Evolutionary conservation across 2,888 invertebrate genomes (phyloP).

Genomic region (Zootermopsis nevadensis): DNA sequence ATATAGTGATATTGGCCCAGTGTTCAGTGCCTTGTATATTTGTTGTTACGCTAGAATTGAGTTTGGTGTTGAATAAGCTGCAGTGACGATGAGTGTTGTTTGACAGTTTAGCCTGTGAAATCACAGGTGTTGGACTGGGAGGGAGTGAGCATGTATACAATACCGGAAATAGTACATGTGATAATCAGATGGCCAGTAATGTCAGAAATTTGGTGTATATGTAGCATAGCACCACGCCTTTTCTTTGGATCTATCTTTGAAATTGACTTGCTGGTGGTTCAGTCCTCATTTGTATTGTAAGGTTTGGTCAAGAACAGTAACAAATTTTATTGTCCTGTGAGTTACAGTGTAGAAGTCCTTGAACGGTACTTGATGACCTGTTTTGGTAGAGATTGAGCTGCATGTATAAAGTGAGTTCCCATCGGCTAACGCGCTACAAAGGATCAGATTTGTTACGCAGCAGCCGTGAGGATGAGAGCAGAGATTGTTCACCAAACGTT

Average conservation of each 20-base stretch:
- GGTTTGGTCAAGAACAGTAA: too few species aligned
- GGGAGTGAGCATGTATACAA: slow-evolving; percentile 2
- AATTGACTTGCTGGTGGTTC: neutral
- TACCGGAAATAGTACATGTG: slow-evolving; percentile 45
- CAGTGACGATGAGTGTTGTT: slow-evolving; percentile 12
- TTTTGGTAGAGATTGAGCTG: too few species aligned
- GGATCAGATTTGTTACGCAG: too few species aligned
- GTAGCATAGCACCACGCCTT: slow-evolving; percentile 26
- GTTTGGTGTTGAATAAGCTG: neutral
- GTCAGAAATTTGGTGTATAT: neutral
- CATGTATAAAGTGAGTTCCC: too few species aligned
- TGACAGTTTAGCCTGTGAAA: slow-evolving; percentile 46
- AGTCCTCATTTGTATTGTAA: too few species aligned
- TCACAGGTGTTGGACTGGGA: slow-evolving; percentile 46
- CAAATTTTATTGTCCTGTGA: too few species aligned
- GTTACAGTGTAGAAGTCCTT: too few species aligned
- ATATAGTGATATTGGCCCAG: neutral
- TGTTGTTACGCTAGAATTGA: neutral
- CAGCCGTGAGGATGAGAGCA: too few species aligned
- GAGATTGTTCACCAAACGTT: too few species aligned
- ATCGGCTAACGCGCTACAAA: too few species aligned
- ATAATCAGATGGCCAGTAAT: slow-evolving; percentile 44
- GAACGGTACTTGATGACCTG: too few species aligned
- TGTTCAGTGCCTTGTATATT: neutral
- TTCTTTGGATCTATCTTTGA: neutral